Percentiles rank a stretch among this genome's conserved stretches.
Evolutionary conservation across 2,113 vertebrate species (phyloP).

Genomic region (Stictonetta naevosa): DNA sequence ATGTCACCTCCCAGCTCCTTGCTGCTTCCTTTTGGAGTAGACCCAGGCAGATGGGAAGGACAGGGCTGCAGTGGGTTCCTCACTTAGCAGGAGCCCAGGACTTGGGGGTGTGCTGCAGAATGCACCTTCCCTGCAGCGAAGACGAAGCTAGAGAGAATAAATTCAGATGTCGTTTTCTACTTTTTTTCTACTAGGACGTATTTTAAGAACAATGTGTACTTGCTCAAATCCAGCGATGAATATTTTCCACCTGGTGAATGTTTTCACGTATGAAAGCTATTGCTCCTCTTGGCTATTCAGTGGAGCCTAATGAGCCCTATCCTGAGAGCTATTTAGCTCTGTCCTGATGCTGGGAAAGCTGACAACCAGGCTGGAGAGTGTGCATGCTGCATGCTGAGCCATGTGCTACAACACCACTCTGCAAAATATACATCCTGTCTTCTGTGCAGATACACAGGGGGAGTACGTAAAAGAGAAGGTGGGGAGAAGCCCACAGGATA

Average conservation of each 20-base stretch:
- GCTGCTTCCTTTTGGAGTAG: neutral
- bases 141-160: neutral
- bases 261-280: neutral
- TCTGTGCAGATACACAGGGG: neutral
- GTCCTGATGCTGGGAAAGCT: neutral
- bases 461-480: neutral
- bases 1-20: neutral
- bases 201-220: neutral
- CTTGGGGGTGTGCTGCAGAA: neutral
- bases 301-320: constrained; percentile 17
- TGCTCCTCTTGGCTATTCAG: neutral
- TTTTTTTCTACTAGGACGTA: neutral
- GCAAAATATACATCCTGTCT: neutral
- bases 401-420: neutral
- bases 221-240: neutral
- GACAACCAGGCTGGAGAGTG: neutral
- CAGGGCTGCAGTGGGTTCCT: neutral
- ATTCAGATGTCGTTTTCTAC: neutral
- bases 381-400: neutral
- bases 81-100: neutral
- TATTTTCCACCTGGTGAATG: constrained; percentile 20
- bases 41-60: neutral
- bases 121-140: neutral
- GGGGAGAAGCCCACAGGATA: neutral
- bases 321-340: neutral